A percentile compares a stretch with the other conserved stretches of the same genome.
Evolutionary conservation across 1,140 invertebrate species (phyloP).

Genomic region (Diachasma alloeum): DNA sequence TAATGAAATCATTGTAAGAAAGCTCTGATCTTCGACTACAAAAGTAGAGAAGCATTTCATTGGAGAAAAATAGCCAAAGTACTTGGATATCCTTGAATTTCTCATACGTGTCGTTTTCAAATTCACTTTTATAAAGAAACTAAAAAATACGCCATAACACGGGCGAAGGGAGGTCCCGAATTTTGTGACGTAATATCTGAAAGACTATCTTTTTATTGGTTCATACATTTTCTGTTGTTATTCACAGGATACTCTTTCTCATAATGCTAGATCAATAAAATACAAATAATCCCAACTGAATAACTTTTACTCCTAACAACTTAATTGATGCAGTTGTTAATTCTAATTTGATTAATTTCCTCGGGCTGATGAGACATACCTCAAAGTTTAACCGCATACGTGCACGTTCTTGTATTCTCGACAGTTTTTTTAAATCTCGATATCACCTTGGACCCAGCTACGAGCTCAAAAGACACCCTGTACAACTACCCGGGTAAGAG

Average conservation of each 20-base stretch:
- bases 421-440: constrained; percentile 61
- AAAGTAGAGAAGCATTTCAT: too few relatives aligned
- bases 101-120: too few relatives aligned
- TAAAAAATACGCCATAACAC: too few relatives aligned
- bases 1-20: too few relatives aligned
- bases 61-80: too few relatives aligned
- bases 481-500: constrained; percentile 43
- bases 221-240: too few relatives aligned
- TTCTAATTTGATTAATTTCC: background rate
- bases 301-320: background rate
- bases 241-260: background rate
- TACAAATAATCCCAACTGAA: background rate
- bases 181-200: too few relatives aligned
- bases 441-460: constrained; percentile 56
- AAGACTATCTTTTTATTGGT: too few relatives aligned
- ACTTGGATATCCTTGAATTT: too few relatives aligned
- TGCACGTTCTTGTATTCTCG: constrained; percentile 59
- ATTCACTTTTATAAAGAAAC: too few relatives aligned
- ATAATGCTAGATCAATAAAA: background rate
- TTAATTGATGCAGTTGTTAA: background rate
- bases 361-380: constrained; percentile 9
- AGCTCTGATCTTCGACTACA: too few relatives aligned
- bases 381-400: constrained; percentile 50
- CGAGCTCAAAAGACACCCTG: constrained; percentile 48
- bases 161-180: too few relatives aligned